Conservation (phyloP, 2,797 vertebrate genomes). For the Myotis vivesi region DNA sequence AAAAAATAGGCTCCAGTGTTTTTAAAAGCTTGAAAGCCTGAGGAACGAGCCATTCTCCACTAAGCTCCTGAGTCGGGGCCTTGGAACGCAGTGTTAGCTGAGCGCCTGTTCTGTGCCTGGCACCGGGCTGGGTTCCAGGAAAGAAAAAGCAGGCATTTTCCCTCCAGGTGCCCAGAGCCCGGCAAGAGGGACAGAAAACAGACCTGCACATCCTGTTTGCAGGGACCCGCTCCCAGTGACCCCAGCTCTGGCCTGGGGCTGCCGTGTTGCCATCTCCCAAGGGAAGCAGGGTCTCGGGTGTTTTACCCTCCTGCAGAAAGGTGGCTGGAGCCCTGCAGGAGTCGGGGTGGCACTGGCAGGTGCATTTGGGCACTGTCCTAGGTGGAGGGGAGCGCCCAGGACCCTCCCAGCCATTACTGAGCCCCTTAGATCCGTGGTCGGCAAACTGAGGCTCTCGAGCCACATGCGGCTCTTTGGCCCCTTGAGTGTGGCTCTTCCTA, state of each 20-base stretch:
- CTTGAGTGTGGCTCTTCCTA: too few species aligned
- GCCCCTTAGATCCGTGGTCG: too few species aligned
- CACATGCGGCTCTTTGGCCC: too few species aligned
- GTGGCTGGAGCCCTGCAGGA: background rate
- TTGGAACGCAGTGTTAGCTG: background rate
- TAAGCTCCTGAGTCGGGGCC: background rate
- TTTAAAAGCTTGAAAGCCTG: background rate
- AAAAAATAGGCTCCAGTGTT: background rate
- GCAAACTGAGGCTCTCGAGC: too few species aligned
- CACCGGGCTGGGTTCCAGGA: background rate
- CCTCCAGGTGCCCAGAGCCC: background rate
- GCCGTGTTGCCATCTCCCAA: too few species aligned
- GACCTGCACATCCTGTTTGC: background rate
- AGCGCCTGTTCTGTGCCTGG: background rate
- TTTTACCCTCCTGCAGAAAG: background rate
- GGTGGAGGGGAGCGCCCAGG: background rate
- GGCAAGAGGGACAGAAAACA: background rate
- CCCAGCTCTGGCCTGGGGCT: background rate
- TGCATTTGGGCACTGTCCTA: rapidly evolving
- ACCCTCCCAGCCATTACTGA: rapidly evolving
- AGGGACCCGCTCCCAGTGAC: rapidly evolving
- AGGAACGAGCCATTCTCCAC: background rate
- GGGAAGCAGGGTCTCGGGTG: background rate
- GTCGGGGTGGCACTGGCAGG: background rate
- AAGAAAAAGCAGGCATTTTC: background rate